Percentiles rank a stretch among this genome's conserved stretches.
Evolutionary conservation across 2,113 vertebrate genomes (phyloP).

Genomic region (Herpetotheres cachinnans): DNA sequence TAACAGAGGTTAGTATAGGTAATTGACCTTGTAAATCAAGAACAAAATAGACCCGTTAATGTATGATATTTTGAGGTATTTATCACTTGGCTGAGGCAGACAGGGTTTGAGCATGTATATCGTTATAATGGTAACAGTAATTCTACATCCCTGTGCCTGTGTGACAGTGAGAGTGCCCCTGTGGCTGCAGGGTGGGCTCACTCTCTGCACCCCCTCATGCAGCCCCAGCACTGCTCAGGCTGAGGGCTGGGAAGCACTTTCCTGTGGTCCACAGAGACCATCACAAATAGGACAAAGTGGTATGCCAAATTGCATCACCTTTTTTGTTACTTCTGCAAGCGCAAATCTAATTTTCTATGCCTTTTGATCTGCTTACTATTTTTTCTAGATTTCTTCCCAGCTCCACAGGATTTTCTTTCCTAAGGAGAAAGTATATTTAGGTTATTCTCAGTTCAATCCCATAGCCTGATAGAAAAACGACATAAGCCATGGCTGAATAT

Average conservation of each 20-base stretch:
- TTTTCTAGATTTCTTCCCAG: not conserved
- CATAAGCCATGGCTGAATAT: not conserved
- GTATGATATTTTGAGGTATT: slow-evolving; percentile 27
- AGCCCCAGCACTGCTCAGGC: rapidly evolving
- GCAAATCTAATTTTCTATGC: not conserved
- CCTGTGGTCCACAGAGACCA: not conserved
- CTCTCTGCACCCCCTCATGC: rapidly evolving
- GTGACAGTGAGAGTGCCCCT: not conserved
- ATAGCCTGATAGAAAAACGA: not conserved
- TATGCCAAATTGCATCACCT: rapidly evolving
- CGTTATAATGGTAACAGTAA: not conserved
- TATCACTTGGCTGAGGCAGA: slow-evolving; percentile 12
- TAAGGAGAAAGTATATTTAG: slow-evolving; percentile 13
- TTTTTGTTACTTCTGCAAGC: not conserved
- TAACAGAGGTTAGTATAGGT: not conserved
- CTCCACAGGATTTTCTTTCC: not conserved
- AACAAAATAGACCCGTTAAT: not conserved
- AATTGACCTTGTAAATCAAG: slow-evolving; percentile 53
- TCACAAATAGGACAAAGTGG: not conserved
- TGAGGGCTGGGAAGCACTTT: not conserved
- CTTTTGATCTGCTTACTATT: not conserved
- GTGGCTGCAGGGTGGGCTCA: not conserved
- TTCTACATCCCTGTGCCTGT: not conserved
- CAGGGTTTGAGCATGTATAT: slow-evolving; percentile 20
- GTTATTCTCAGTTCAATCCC: not conserved